Evolutionary conservation across 2,888 invertebrate species (phyloP), one percentile per base, ranked within the genome.

Genomic region (Parthenolecanium corni): DNA sequence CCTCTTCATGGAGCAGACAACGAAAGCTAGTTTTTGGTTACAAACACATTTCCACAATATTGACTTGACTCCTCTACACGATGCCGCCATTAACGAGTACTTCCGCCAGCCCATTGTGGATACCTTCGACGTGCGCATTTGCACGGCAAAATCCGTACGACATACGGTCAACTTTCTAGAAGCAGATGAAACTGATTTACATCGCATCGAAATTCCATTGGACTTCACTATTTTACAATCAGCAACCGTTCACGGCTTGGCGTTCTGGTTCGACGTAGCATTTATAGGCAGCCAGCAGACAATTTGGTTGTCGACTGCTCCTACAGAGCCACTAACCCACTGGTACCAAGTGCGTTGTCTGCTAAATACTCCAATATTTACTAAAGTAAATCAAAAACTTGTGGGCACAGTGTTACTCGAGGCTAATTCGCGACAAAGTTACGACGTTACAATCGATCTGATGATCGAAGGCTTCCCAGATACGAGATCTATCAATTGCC

Each of bases 311-410:
- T 96, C 96, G 6, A 98, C 98, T 5, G 86, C 96, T 0, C 97
- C 97, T 0, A 96, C 96, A 2, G 96, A 97, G 73, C 94, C 96
- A 0, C 77, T 98, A 20, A 98, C 97, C 25, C 97, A 98, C 75
- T 98, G 97, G 98, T 97, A 98, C 75, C 96, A 97, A 77, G 96
- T 97, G 2, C 82, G 97, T 31, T 98, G 97, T 74, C 79, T 98
- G 66, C 75, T 98, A 62, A 91, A 93, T 72, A 87, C 87, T 68
- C 97, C 97, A 1, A 82, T 98, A 52, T 86, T 97, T 71, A 90
- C 91, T 21, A 93, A 94, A 76, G 89, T 90, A 74, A 96, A 96
- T 1, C 94, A 97, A 73, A 80, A 85, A 9, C 77, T 96, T 61
- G 86, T 86, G 1, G 97, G 96, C 1, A 81, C 85, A 69, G 93